Evolutionary conservation across 92 coral and sea anemone species (phyloP).

Genomic region (Phenganax marumi): DNA sequence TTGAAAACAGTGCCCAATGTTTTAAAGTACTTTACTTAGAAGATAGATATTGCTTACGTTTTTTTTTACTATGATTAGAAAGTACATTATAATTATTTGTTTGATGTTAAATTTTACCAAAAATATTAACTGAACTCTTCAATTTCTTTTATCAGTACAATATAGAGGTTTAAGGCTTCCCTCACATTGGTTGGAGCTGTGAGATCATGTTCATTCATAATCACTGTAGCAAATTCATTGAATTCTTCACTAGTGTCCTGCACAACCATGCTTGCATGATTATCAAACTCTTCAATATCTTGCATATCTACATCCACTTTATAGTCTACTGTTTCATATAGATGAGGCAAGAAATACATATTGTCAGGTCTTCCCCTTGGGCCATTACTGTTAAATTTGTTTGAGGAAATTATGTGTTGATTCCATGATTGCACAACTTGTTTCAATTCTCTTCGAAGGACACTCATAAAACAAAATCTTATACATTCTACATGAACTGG

Average conservation of each 20-base stretch:
- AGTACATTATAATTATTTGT: neutral
- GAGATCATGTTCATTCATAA: constrained; percentile 11
- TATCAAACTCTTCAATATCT: constrained; percentile 10
- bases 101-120: neutral
- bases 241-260: constrained; percentile 36
- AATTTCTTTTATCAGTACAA: constrained; percentile 8
- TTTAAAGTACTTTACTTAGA: too few relatives aligned
- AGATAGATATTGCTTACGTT: too few relatives aligned
- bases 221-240: constrained; percentile 24
- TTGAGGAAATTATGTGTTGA: neutral
- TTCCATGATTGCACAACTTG: constrained; percentile 17
- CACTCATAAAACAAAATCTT: constrained; percentile 16
- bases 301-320: neutral
- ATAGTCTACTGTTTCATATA: neutral
- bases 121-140: constrained; percentile 9
- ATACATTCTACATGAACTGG: constrained; percentile 3
- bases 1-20: too few relatives aligned
- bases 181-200: constrained; percentile 5
- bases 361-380: constrained; percentile 14
- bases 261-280: constrained; percentile 23
- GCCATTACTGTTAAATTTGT: constrained; percentile 7
- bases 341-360: constrained; percentile 6
- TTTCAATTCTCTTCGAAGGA: neutral
- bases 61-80: too few relatives aligned
- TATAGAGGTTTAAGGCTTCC: neutral